A percentile compares a stretch with the other conserved stretches of the same genome.
Conservation (phyloP, 2,113 vertebrate genomes). For the Rhabdomys dilectus region DNA sequence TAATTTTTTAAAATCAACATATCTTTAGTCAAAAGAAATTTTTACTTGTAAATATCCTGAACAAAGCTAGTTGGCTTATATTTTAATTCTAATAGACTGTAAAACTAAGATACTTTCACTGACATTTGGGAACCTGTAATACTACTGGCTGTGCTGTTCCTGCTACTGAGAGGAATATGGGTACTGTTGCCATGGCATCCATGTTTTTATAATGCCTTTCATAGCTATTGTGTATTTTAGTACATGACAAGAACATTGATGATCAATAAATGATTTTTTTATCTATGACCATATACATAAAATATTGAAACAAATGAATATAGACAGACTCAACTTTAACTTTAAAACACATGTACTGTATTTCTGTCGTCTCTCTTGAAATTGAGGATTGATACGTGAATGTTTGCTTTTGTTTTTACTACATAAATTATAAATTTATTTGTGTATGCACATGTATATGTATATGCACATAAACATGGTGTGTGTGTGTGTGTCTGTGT, state of each 20-base stretch:
- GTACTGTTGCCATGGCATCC: neutral
- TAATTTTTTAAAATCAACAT: neutral
- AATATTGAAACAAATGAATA: neutral
- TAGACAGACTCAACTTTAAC: neutral
- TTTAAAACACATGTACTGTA: neutral
- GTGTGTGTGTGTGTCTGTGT: no score
- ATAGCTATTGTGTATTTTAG: neutral
- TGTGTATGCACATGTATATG: neutral
- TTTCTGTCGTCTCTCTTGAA: neutral
- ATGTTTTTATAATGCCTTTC: neutral
- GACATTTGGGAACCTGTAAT: neutral
- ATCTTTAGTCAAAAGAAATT: neutral
- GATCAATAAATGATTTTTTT: neutral
- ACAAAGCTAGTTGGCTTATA: conserved; percentile 16
- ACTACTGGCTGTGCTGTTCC: neutral
- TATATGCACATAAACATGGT: neutral
- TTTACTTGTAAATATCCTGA: neutral
- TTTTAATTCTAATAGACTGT: neutral
- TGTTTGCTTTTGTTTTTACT: neutral
- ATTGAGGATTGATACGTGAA: neutral
- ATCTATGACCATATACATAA: neutral
- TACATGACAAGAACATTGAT: neutral
- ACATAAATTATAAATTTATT: neutral
- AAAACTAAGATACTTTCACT: neutral
- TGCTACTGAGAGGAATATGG: neutral